Evolutionary conservation across 2,797 vertebrate genomes (phyloP).

Genomic region (Poecile montanus): DNA sequence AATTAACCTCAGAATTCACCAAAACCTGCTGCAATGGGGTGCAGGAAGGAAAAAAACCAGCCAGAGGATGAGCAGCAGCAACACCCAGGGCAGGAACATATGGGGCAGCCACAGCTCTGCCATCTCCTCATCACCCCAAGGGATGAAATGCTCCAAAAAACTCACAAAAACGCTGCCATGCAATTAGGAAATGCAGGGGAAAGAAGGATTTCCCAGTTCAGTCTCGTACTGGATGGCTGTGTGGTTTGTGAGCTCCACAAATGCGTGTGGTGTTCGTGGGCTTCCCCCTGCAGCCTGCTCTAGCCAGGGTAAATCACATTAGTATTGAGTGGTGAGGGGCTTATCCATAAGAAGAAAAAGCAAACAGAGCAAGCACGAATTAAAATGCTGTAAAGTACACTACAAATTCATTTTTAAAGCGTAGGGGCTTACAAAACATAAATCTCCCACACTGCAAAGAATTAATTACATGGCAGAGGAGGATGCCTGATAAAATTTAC

Average conservation of each 20-base stretch:
- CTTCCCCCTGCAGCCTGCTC: neutral
- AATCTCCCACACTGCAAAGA: neutral
- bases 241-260: neutral
- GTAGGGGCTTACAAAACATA: neutral
- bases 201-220: neutral
- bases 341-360: neutral
- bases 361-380: neutral
- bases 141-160: neutral
- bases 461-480: neutral
- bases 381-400: neutral
- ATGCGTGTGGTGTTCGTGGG: neutral
- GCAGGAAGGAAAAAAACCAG: neutral
- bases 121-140: neutral
- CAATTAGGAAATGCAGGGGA: neutral
- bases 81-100: neutral
- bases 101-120: neutral
- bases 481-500: neutral
- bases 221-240: neutral
- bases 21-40: neutral
- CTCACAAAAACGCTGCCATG: neutral
- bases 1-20: neutral
- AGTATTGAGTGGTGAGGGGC: neutral
- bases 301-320: neutral
- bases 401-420: neutral
- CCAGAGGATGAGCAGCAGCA: neutral